Evolutionary conservation across 92 coral and sea anemone species (phyloP).

Genomic region (Zoanthus gigantus): DNA sequence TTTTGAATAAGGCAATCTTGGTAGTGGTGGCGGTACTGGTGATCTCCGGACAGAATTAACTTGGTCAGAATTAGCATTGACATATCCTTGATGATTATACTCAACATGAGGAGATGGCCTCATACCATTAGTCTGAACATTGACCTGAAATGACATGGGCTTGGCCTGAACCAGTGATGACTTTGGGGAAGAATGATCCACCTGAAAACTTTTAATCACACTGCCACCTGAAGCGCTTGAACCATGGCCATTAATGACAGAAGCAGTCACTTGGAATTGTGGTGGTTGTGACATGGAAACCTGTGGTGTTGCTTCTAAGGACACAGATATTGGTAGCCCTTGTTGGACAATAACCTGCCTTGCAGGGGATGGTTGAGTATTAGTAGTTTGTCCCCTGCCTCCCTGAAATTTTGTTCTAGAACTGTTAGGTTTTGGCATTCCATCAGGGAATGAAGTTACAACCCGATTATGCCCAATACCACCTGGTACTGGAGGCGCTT

Average conservation of each 20-base stretch:
- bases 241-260: conserved; percentile 69
- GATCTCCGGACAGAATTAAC: conserved; percentile 12
- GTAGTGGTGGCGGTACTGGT: conserved; percentile 34
- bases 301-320: conserved; percentile 41
- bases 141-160: conserved; percentile 89
- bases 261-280: conserved; percentile 94
- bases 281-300: conserved; percentile 59
- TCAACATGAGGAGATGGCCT: conserved; percentile 53
- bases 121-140: conserved; percentile 74
- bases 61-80: conserved; percentile 21
- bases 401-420: conserved; percentile 69
- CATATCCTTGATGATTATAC: background rate
- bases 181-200: conserved; percentile 39
- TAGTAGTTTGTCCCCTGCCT: conserved; percentile 72
- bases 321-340: conserved; percentile 40
- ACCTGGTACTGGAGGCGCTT: conserved; percentile 41
- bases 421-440: conserved; percentile 7
- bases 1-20: conserved; percentile 17
- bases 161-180: conserved; percentile 63
- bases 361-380: conserved; percentile 46
- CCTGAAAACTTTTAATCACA: conserved; percentile 19
- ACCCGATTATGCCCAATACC: conserved; percentile 31
- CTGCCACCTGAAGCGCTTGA: conserved; percentile 46
- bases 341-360: conserved; percentile 55
- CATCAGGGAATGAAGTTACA: background rate